phyloP scores from a whole-genome alignment of 2,888 invertebrate genomes.

The Eristalis pertinax region DNA sequence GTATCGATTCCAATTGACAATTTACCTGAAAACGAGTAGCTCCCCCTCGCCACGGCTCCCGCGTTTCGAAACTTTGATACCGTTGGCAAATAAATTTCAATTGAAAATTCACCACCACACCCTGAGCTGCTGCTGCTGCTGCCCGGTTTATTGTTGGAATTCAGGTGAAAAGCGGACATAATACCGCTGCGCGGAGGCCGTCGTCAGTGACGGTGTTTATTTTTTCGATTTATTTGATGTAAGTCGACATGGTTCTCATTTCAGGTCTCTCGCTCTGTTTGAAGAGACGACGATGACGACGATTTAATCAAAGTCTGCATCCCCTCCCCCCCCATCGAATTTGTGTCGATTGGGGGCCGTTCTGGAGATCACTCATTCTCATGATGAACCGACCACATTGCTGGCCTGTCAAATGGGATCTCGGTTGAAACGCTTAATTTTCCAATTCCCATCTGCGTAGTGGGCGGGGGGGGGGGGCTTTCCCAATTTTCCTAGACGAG shows the following conservation, averaged over 20 bases:
- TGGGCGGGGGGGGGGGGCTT: background rate
- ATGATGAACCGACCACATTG: background rate
- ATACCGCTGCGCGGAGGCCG: background rate
- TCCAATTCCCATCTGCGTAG: too few species aligned
- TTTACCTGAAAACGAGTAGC: conserved; percentile 24
- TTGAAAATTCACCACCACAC: conserved; percentile 41
- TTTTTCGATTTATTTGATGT: background rate
- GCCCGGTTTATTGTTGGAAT: background rate
- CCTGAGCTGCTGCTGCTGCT: background rate
- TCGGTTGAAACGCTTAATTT: too few species aligned
- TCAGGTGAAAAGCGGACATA: conserved; percentile 14
- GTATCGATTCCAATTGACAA: conserved; percentile 52
- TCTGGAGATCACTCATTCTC: background rate
- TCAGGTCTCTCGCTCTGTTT: background rate
- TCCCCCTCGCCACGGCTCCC: background rate
- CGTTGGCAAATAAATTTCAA: conserved; percentile 53
- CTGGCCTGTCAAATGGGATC: background rate
- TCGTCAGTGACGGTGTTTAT: background rate
- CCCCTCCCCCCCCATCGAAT: too few species aligned
- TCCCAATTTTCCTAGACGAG: background rate
- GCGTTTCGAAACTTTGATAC: conserved; percentile 12
- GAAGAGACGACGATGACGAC: too few species aligned
- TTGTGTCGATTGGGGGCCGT: too few species aligned
- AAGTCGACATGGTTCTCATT: background rate
- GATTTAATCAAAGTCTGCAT: too few species aligned